Percentiles rank a stretch among this genome's conserved stretches.
Evolutionary conservation across 1,140 invertebrate species (phyloP).

Genomic region (Penaeus japonicus): DNA sequence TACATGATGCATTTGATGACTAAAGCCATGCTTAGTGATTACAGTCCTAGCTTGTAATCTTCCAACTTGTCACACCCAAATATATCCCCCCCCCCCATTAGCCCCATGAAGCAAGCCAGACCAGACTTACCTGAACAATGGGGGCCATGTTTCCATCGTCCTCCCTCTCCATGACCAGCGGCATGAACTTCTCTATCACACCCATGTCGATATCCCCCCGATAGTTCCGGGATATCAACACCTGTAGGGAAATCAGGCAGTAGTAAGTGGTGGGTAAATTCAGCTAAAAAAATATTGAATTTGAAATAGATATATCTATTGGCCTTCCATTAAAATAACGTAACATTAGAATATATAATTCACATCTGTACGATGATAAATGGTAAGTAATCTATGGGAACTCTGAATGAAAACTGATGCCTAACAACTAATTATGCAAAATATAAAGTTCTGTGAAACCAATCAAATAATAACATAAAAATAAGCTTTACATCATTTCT

Average conservation of each 20-base stretch:
- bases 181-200: conserved; percentile 99
- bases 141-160: conserved; percentile 95
- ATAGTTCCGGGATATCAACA: conserved; percentile 97
- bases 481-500: too few species aligned
- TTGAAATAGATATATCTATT: too few species aligned
- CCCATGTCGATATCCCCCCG: conserved; percentile 96
- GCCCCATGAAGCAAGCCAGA: neutral
- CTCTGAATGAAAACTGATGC: too few species aligned
- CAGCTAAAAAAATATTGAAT: too few species aligned
- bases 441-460: too few species aligned
- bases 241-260: conserved; percentile 63
- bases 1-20: too few species aligned
- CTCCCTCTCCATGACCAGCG: conserved; percentile 96
- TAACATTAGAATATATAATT: too few species aligned
- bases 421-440: too few species aligned
- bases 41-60: neutral
- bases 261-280: neutral
- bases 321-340: too few species aligned
- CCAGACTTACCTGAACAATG: conserved; percentile 67
- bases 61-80: neutral
- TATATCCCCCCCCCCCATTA: neutral
- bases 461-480: too few species aligned
- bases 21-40: neutral
- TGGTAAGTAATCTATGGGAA: too few species aligned
- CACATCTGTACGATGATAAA: too few species aligned